Evolutionary conservation across 2,797 vertebrate species (phyloP).

Genomic region (Amphiprion clarkii): DNA sequence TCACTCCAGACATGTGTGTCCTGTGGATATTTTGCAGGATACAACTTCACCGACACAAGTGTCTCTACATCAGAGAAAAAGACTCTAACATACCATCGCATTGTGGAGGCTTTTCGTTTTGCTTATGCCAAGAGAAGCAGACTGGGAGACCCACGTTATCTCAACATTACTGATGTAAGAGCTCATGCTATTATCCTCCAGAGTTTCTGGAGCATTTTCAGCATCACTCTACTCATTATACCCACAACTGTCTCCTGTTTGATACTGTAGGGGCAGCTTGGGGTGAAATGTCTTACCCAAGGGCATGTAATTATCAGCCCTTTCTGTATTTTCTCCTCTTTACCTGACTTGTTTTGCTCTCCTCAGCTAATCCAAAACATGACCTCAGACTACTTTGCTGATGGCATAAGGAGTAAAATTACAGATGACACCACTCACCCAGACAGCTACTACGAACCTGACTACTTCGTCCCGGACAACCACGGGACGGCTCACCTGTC

Average conservation of each 20-base stretch:
- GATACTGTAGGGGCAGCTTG: background rate
- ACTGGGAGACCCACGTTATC: constrained; percentile 94
- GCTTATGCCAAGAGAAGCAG: constrained; percentile 95
- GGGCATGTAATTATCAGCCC: background rate
- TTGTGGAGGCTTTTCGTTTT: constrained; percentile 96
- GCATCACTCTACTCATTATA: background rate
- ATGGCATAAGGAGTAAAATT: constrained; percentile 89
- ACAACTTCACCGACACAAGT: constrained; percentile 90
- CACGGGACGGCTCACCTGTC: constrained; percentile 95
- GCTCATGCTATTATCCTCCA: background rate
- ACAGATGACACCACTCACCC: constrained; percentile 91
- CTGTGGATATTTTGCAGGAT: constrained; percentile 85
- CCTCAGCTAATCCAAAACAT: constrained; percentile 93
- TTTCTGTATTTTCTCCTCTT: constrained; percentile 4
- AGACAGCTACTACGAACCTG: constrained; percentile 91
- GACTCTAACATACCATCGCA: constrained; percentile 95
- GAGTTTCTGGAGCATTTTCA: constrained; percentile 1
- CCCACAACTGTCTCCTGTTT: background rate
- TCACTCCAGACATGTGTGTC: constrained; percentile 24
- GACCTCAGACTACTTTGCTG: constrained; percentile 92
- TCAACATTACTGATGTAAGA: constrained; percentile 91
- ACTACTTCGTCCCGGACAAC: constrained; percentile 88
- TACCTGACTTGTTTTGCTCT: constrained; percentile 38
- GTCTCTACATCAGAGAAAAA: constrained; percentile 86
- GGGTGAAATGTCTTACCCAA: background rate